Evolutionary conservation across 2,888 invertebrate genomes (phyloP), one percentile per base, ranked within the genome.

Genomic region (Dryadula phaetusa): DNA sequence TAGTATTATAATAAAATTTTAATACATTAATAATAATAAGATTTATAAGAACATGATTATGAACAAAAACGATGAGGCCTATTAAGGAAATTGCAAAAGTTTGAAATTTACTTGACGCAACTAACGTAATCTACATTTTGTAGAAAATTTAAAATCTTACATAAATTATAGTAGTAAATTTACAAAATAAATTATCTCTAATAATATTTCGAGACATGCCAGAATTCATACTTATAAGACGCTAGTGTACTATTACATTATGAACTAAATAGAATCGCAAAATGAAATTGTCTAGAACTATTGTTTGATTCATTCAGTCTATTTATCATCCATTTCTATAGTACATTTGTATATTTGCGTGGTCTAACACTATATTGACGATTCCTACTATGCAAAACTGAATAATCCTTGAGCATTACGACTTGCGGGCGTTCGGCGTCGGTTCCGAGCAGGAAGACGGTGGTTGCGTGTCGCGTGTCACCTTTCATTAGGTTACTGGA

Each of bases 391-490:
- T 69, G 71, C 73, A 72, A 71, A 72, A 77, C 76, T 77, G 76
- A 70, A 73, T 77, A 79, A 84, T 86, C 88, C 89, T 88, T 89
- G 88, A 88, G 82, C 72, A 71, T 83, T 82, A 84, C 77, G 80
- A 64, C 62, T 64, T 67, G 62, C 52, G 63, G 52, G 54, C 60
- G 52, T 44, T 44, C 46, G 20, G 53, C 53, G 79, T 72, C 72
- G 69, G 76, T 75, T 72, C 72, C 76, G 80, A 87, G 80, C 88
- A 87, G 89, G 90, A 90, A 90, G 76, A 75, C 72, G 71, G 75
- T 74, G 72, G 76, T 90, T 80, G 89, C 90, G 87, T 89, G 88
- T 75, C 74, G 67, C 67, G 64, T 67, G 70, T 60, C 72, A 77
- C 81, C 81, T 85, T 84, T 81, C 77, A 76, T 76, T 72, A 71